Percentiles rank a stretch among this genome's conserved stretches.
These are phyloP conservation scores for Actinostola sp. DNA, from an alignment of 92 coral and sea anemone species.

Conservation along the genomic window DNA sequence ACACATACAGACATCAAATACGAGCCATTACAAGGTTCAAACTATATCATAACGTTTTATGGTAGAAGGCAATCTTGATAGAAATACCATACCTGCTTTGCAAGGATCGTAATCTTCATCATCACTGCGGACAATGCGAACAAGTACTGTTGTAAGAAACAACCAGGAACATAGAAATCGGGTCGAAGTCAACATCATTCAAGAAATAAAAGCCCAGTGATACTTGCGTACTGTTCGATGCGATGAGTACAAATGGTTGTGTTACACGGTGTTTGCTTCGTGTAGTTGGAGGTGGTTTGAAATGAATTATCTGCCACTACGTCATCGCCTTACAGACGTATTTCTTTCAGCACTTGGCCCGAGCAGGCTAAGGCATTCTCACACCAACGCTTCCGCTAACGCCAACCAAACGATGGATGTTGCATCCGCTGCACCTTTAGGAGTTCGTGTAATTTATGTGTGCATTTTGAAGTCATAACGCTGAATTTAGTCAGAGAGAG, in stretches of 20 bases:
- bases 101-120: slow-evolving; percentile 97
- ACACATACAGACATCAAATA: background rate
- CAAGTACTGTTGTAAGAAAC: background rate
- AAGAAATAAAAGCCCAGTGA: background rate
- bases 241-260: background rate
- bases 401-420: background rate
- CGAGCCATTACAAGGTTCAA: background rate
- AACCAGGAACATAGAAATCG: background rate
- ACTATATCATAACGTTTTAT: background rate
- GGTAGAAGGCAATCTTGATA: slow-evolving; percentile 3
- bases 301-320: slow-evolving; percentile 5
- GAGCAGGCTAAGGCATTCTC: slow-evolving; percentile 4
- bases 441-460: background rate
- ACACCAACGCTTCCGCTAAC: slow-evolving; percentile 13
- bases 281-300: background rate
- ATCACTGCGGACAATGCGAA: slow-evolving; percentile 30
- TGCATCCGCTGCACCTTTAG: too few relatives aligned
- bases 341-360: slow-evolving; percentile 22
- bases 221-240: too few relatives aligned
- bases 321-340: slow-evolving; percentile 19
- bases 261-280: background rate
- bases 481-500: too few relatives aligned
- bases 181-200: background rate
- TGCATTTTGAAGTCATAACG: too few relatives aligned
- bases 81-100: slow-evolving; percentile 87